Evolutionary conservation across 2,113 vertebrate species (phyloP).

Genomic region (Micronycteris hirsuta): DNA sequence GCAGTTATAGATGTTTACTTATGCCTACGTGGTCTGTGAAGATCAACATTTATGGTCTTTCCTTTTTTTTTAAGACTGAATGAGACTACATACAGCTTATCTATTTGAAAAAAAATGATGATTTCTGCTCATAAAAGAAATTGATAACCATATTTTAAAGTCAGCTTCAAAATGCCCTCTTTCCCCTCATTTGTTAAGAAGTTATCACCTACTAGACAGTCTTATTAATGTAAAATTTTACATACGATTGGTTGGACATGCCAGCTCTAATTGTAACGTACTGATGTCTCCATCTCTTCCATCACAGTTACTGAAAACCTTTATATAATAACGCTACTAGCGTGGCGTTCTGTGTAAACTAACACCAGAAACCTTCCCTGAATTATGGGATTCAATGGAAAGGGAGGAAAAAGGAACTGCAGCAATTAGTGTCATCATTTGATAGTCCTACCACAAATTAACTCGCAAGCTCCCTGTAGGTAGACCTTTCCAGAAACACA

Average conservation of each 20-base stretch:
- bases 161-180: not conserved
- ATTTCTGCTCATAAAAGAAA: slow-evolving; percentile 14
- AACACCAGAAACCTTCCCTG: not conserved
- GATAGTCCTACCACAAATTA: not conserved
- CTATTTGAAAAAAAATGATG: not conserved
- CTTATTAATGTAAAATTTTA: not conserved
- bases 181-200: not conserved
- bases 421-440: not conserved
- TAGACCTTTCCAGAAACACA: not conserved
- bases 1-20: not conserved
- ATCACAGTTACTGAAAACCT: not conserved
- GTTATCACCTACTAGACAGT: not conserved
- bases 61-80: not conserved
- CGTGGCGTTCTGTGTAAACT: not conserved
- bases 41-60: not conserved
- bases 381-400: not conserved
- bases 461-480: not conserved
- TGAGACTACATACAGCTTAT: not conserved
- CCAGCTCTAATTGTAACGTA: not conserved
- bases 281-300: not conserved
- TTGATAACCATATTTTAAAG: not conserved
- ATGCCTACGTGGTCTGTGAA: not conserved
- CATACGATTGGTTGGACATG: not conserved
- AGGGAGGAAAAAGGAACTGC: not conserved
- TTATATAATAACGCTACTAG: not conserved